A percentile compares a stretch with the other conserved stretches of the same genome.
Conservation (phyloP, 2,888 invertebrate genomes). For the Meiosimyza decipiens region DNA sequence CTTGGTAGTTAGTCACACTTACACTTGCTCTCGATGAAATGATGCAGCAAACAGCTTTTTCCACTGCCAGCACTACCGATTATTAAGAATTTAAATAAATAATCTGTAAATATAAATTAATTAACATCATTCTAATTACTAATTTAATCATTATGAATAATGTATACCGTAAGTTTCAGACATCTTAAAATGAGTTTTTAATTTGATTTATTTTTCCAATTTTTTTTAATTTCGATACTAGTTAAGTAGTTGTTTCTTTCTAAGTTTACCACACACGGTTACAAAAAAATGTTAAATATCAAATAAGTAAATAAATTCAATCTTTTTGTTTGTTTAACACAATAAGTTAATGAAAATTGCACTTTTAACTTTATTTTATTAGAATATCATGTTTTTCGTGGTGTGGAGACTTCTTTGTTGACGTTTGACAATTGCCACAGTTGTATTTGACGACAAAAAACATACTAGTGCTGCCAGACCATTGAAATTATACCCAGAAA, state of each 20-base stretch:
- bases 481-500: too few relatives aligned
- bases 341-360: neutral
- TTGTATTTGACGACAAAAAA: neutral
- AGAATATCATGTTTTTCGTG: conserved; percentile 1
- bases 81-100: conserved; percentile 85
- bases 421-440: too few relatives aligned
- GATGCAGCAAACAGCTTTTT: conserved; percentile 84
- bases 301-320: too few relatives aligned
- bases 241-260: neutral
- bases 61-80: conserved; percentile 88
- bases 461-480: too few relatives aligned
- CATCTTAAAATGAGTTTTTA: conserved; percentile 50
- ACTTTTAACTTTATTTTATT: neutral
- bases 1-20: conserved; percentile 65
- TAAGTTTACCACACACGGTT: neutral
- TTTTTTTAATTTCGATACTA: neutral
- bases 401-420: too few relatives aligned
- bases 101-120: conserved; percentile 71
- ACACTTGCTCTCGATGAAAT: conserved; percentile 89
- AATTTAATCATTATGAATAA: conserved; percentile 4
- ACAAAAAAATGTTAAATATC: neutral
- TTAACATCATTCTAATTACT: conserved; percentile 22
- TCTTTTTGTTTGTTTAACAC: neutral
- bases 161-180: conserved; percentile 64
- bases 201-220: conserved; percentile 38